A percentile compares a stretch with the other conserved stretches of the same genome.
Evolutionary conservation across 1,140 invertebrate species (phyloP).

Genomic region (Drosophila miranda): DNA sequence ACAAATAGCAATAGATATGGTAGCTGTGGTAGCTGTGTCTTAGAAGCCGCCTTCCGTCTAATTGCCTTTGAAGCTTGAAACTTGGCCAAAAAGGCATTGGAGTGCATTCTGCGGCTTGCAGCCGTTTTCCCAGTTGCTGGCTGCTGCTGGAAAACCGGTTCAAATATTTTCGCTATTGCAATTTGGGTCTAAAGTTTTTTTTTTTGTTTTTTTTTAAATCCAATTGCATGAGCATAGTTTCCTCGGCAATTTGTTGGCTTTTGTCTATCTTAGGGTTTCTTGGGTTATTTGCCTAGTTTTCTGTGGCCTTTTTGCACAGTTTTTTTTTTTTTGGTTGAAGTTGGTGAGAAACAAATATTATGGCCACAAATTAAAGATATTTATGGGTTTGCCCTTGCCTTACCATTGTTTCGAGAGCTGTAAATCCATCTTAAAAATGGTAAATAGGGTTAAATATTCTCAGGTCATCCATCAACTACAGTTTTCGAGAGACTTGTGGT

Average conservation of each 20-base stretch:
- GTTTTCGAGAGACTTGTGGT: conserved; percentile 1
- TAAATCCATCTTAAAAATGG: conserved; percentile 39
- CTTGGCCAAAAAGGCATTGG: conserved; percentile 51
- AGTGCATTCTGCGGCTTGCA: conserved; percentile 63
- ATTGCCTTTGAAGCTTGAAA: conserved; percentile 36
- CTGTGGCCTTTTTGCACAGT: too few species aligned
- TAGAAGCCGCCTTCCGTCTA: conserved; percentile 42
- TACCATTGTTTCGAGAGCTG: conserved; percentile 10
- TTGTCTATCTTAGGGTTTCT: conserved; percentile 31
- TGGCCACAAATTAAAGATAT: conserved; percentile 30
- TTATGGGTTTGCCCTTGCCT: conserved; percentile 25
- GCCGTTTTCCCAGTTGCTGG: conserved; percentile 51
- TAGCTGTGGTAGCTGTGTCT: not conserved
- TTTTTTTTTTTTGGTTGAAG: conserved; percentile 5
- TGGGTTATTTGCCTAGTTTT: conserved; percentile 43
- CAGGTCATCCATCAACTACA: conserved; percentile 27
- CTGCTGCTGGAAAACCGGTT: conserved; percentile 60
- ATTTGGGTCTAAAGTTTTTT: conserved; percentile 72
- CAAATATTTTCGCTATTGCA: conserved; percentile 69
- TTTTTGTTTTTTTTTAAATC: conserved; percentile 39
- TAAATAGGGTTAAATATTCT: conserved; percentile 23
- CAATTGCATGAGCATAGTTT: conserved; percentile 66
- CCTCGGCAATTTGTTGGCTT: conserved; percentile 24
- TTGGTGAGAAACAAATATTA: conserved; percentile 38
- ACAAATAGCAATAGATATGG: not conserved